Base-by-base conservation (phyloP, 92 coral and sea anemone species). In the Epizoanthus rinbou region DNA sequence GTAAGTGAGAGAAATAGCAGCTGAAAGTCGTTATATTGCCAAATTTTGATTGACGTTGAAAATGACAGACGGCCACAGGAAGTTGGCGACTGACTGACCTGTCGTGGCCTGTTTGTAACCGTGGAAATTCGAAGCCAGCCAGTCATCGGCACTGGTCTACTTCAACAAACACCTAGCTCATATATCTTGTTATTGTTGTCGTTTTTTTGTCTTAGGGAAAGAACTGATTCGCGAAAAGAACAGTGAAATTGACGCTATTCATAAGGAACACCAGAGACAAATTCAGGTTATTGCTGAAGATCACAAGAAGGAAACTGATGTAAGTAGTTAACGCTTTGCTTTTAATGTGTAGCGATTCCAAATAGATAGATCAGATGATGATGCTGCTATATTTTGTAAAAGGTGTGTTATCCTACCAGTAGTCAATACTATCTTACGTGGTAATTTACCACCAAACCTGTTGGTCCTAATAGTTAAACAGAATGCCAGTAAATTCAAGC, bases 271-370 rank as follows among this genome's bases (percentile, higher is more conserved):
- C 45, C 91, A 86, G 70, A 85, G 95, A 62, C 95, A 95, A 85
- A 85, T 91, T 47, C 90, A 89, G 62, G 62, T 90, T 56, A 80
- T 95, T 23, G 94, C 79, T 15, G 98, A 91, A 75, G 88, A 88
- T 19, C 95, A 93, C 85, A 86, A 70, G 43, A 91, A 89, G 73
- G 98, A 93, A 87, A 88, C 93, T 14, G 92, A 95, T 72, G 98
- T 95, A 86, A 84, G 95, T 79, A 66, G 58, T 39, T 69, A 14
- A 37, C 2, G 43, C 43, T 37, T 37, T 10, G 15, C 57, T 11
- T 5, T 2, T 45, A 13, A 24, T n/a, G 8, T 24, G 14, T 33
- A 21, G 14, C 3, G 21, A 23, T 5, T 16, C 0, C 54, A 50
- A 10, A 50, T 50, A 50, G 13, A 9, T 10, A 0, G 3, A 50